These are phyloP conservation scores for Emydura subglobosa DNA, from an alignment of 2,113 vertebrate species.

Conservation along the genomic window DNA sequence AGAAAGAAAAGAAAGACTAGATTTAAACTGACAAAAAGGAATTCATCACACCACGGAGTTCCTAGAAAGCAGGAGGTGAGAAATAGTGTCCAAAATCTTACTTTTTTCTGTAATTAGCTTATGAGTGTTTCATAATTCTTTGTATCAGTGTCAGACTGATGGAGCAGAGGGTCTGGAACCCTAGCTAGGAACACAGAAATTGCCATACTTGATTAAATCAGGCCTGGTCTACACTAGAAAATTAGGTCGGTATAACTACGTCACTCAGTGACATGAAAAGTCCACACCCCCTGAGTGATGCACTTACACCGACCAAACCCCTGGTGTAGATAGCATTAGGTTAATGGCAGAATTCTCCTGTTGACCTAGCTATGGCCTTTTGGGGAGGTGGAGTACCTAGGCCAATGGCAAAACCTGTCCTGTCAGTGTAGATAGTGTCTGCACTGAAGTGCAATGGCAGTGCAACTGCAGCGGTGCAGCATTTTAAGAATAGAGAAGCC, in stretches of 20 bases:
- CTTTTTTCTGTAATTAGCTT: not conserved
- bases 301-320: not conserved
- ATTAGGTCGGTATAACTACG: not conserved
- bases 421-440: not conserved
- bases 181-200: not conserved
- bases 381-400: not conserved
- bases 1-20: not conserved
- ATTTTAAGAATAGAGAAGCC: not conserved
- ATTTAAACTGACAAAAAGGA: constrained; percentile 2
- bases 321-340: no score
- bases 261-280: not conserved
- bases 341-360: no score
- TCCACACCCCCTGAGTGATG: not conserved
- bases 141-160: not conserved
- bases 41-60: not conserved
- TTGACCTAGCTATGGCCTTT: no score
- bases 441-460: not conserved
- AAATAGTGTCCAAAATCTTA: not conserved
- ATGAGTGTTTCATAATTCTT: not conserved
- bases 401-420: not conserved
- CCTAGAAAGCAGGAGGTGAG: constrained; percentile 19
- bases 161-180: not conserved
- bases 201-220: not conserved
- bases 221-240: not conserved
- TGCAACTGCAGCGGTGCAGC: no score